A percentile compares a stretch with the other conserved stretches of the same genome.
phyloP scores from a whole-genome alignment of 2,113 vertebrate genomes.

The Rhipidura dahli region DNA sequence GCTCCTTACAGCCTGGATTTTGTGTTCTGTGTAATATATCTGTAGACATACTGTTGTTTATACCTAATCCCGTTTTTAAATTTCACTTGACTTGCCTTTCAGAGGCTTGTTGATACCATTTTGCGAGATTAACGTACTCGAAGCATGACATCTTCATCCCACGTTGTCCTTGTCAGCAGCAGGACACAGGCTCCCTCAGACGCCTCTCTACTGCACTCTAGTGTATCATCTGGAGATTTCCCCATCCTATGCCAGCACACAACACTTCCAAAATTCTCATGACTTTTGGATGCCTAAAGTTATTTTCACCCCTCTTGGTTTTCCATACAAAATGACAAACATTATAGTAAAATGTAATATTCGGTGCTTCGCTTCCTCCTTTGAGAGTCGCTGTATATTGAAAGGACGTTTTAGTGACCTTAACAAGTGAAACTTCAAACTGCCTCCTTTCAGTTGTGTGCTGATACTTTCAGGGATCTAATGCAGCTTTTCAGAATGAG shows the following conservation, averaged over 20 bases:
- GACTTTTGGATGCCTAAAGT: background rate
- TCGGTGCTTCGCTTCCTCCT: background rate
- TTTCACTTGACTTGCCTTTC: background rate
- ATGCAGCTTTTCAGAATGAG: background rate
- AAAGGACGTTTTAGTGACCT: background rate
- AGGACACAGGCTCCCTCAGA: background rate
- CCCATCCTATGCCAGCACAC: background rate
- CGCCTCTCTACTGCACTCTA: background rate
- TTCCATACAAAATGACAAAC: background rate
- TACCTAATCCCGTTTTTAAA: background rate
- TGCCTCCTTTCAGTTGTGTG: background rate
- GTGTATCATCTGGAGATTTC: background rate
- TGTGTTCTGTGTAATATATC: background rate
- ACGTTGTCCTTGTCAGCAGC: background rate
- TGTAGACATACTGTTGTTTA: background rate
- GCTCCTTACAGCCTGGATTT: background rate
- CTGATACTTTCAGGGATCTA: background rate
- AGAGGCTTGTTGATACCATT: background rate
- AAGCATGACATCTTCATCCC: accelerated
- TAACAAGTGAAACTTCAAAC: background rate
- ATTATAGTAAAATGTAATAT: background rate
- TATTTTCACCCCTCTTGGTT: accelerated
- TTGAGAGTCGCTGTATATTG: accelerated
- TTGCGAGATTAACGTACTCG: background rate
- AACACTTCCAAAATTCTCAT: background rate